Conservation (phyloP, 2,797 vertebrate species). For the Prunella strophiata region DNA sequence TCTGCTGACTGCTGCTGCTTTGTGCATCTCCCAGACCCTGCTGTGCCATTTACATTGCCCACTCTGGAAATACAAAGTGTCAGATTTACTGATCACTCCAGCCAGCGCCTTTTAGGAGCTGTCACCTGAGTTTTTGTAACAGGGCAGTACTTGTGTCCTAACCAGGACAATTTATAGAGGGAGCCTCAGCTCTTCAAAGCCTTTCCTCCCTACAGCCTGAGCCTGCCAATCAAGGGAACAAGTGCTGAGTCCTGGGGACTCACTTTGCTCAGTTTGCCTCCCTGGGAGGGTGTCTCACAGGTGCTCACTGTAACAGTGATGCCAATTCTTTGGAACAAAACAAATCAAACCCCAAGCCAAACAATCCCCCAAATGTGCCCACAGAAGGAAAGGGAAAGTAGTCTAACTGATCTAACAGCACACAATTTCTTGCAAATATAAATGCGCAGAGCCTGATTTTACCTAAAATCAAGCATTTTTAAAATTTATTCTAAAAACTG, state of each 20-base stretch:
- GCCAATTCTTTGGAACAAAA: background rate
- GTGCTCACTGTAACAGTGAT: background rate
- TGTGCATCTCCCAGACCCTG: background rate
- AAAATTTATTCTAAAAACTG: background rate
- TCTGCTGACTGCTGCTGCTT: background rate
- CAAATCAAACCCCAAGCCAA: background rate
- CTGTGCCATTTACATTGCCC: background rate
- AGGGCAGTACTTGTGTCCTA: background rate
- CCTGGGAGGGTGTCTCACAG: background rate
- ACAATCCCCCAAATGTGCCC: rapidly evolving
- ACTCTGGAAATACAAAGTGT: background rate
- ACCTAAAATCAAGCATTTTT: background rate
- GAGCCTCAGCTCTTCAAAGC: background rate
- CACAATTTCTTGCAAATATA: background rate
- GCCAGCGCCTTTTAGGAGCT: background rate
- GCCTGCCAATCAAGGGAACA: background rate
- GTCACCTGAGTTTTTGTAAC: background rate
- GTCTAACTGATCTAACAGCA: background rate
- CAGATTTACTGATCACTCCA: background rate
- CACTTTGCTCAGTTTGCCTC: background rate
- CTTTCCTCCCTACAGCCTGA: background rate
- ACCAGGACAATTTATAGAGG: background rate
- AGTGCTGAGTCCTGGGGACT: background rate
- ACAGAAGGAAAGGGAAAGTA: background rate
- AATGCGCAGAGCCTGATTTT: background rate